Base-by-base conservation (phyloP, 2,888 invertebrate species). In the Agrenia bidenticulata region DNA sequence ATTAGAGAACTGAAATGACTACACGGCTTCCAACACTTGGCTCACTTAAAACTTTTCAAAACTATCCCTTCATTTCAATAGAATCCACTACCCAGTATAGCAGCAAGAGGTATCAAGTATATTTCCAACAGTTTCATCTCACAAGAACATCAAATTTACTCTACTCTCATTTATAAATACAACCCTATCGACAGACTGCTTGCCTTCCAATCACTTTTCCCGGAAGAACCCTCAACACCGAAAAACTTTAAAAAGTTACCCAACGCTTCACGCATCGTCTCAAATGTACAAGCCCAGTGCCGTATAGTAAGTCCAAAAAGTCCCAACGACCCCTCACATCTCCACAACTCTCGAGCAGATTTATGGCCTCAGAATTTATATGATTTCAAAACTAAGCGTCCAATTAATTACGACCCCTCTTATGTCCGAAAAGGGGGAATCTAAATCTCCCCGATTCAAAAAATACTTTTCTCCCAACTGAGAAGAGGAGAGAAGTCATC, bases 1-100 rank as follows among this genome's bases (percentile, higher is more conserved):
- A 73, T 73, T 72, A 66, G 58, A 26, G 58, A 58, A 58, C 19
- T 58, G 27, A 32, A 54, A 54, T 54, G 21, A 24, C 51, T 51
- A 51, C 51, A 51, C 15, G 51, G 13, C 23, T 51, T 51, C 51
- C 7, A 51, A 21, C 51, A 45, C 45, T 17, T 17, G 9, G 5
- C 45, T 45, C 32, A 7, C 32, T 32, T 32, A 32, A 32, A 32
- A 32, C 32, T 32, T 32, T 11, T 4, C 5, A 11, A 45, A 45
- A 45, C 9, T 45, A 45, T n/a, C 45, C 45, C 15, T 15, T 45
- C 45, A 4, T 17, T 45, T 45, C 45, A 45, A 45, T 45, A 32
- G 11, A 32, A 32, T 32, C 5, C 32, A 32, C 4, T 32, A n/a
- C n/a, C n/a, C n/a, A n/a, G n/a, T n/a, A n/a, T n/a, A n/a, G n/a